Evolutionary conservation across 1,140 invertebrate genomes (phyloP).

Genomic region (Papilio machaon): DNA sequence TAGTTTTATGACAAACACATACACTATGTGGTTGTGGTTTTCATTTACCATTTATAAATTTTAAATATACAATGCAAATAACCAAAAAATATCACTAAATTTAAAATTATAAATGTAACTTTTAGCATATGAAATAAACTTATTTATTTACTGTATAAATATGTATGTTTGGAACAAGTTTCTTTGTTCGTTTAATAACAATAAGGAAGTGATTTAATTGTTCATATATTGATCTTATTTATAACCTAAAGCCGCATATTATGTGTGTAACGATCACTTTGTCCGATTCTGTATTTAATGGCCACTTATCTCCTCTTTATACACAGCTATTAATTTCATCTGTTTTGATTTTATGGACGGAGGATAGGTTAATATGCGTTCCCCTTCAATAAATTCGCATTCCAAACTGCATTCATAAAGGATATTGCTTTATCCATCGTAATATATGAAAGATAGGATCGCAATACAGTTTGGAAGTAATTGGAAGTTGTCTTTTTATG

Average conservation of each 20-base stretch:
- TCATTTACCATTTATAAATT: no score
- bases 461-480: neutral
- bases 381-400: conserved; percentile 21
- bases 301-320: conserved; percentile 36
- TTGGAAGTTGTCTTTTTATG: neutral
- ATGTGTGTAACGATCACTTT: conserved; percentile 34
- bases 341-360: conserved; percentile 35
- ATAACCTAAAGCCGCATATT: neutral
- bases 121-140: no score
- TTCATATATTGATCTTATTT: conserved; percentile 9
- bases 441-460: conserved; percentile 18
- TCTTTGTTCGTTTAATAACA: neutral
- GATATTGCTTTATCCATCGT: conserved; percentile 41
- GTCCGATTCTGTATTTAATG: conserved; percentile 41
- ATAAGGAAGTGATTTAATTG: conserved; percentile 15
- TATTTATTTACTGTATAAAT: neutral
- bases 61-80: no score
- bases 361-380: conserved; percentile 29
- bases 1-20: no score
- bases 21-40: neutral
- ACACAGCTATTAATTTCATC: conserved; percentile 50
- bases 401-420: conserved; percentile 24
- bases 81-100: no score
- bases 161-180: neutral
- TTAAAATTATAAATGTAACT: no score